These are phyloP conservation scores for Hemithea aestivaria DNA, from an alignment of 2,888 invertebrate species.

Conservation along the genomic window DNA sequence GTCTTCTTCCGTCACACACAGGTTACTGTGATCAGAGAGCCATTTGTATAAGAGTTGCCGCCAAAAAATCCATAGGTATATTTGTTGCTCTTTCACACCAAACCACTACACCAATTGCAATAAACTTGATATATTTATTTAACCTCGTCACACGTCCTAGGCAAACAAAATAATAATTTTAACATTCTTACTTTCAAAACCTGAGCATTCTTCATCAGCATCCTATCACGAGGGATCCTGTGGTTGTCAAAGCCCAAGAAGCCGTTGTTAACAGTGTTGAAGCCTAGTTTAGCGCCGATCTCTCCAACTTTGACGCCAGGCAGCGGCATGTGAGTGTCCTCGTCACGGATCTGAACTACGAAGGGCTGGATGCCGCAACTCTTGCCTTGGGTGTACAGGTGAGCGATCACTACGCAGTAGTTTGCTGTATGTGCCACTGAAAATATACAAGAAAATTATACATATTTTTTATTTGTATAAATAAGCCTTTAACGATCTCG, in stretches of 20 bases:
- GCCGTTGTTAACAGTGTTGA: constrained; percentile 94
- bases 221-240: constrained; percentile 89
- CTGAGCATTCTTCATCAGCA: constrained; percentile 96
- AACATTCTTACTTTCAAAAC: constrained; percentile 82
- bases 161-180: too few relatives aligned
- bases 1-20: too few relatives aligned
- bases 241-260: constrained; percentile 92
- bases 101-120: too few relatives aligned
- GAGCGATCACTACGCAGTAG: constrained; percentile 94
- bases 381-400: constrained; percentile 89
- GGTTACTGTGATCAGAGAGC: too few relatives aligned
- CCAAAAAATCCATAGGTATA: too few relatives aligned
- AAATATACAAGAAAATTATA: constrained; percentile 32
- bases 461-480: neutral
- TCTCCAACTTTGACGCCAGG: constrained; percentile 94
- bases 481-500: too few relatives aligned
- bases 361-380: constrained; percentile 94
- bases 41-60: too few relatives aligned
- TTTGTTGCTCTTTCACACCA: too few relatives aligned
- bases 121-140: too few relatives aligned
- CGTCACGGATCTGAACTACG: constrained; percentile 92
- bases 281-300: constrained; percentile 95
- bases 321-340: constrained; percentile 92
- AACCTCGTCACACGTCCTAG: too few relatives aligned
- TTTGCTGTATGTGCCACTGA: constrained; percentile 95